These are phyloP conservation scores for Mactromeris polynyma DNA, from an alignment of 2,888 invertebrate species.

Conservation along the genomic window DNA sequence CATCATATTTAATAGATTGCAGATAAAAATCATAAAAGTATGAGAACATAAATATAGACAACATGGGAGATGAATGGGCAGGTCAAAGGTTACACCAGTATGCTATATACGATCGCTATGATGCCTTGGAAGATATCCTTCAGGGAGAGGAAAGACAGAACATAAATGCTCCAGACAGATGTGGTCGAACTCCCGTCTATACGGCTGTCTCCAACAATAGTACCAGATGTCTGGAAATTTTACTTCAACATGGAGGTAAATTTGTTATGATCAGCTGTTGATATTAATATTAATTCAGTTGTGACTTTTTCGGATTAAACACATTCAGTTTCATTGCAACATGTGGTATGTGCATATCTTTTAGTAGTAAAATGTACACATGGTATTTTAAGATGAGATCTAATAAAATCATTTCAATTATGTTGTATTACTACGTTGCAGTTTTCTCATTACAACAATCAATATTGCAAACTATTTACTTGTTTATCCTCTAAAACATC, in stretches of 20 bases:
- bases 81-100: slow-evolving; percentile 84
- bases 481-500: no score
- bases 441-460: no score
- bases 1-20: background rate
- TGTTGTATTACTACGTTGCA: no score
- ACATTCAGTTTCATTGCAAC: no score
- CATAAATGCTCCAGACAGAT: slow-evolving; percentile 82
- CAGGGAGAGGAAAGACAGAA: slow-evolving; percentile 80
- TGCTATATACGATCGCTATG: slow-evolving; percentile 84
- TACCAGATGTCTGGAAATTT: slow-evolving; percentile 80
- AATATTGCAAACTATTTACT: no score
- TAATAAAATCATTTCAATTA: no score
- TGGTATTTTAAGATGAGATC: no score
- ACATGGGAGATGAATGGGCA: slow-evolving; percentile 74
- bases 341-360: no score
- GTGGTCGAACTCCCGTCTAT: slow-evolving; percentile 84
- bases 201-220: slow-evolving; percentile 86
- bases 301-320: no score
- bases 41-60: background rate
- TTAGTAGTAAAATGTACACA: no score
- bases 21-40: background rate
- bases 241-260: slow-evolving; percentile 84
- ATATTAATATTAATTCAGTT: no score
- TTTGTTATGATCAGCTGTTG: no score
- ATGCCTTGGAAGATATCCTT: slow-evolving; percentile 82